Evolutionary conservation across 2,888 invertebrate species (phyloP).

Genomic region (Eupeodes luniger): DNA sequence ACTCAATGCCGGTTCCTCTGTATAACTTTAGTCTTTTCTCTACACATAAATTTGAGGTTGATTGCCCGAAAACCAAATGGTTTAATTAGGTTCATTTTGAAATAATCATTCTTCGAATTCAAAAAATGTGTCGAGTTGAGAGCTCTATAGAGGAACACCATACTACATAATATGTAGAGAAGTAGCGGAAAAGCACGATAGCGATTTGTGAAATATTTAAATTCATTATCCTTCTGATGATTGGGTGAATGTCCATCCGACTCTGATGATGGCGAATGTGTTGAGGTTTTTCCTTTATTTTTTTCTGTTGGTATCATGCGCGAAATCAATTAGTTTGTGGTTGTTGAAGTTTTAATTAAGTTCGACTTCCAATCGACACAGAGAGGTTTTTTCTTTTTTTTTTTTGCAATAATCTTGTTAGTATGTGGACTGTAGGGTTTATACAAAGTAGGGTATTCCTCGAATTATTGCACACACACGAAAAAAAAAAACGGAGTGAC

Average conservation of each 20-base stretch:
- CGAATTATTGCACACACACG: slow-evolving; percentile 3
- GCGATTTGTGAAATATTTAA: slow-evolving; percentile 49
- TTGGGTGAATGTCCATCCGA: not conserved
- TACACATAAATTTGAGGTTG: not conserved
- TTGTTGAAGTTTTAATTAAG: slow-evolving; percentile 51
- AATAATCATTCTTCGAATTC: slow-evolving; percentile 39
- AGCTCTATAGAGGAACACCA: too few relatives aligned
- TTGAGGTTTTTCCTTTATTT: slow-evolving; percentile 2
- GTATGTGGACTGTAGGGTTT: not conserved
- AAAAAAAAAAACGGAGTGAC: not conserved
- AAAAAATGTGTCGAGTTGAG: not conserved
- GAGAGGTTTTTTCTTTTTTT: not conserved
- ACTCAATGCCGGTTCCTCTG: too few relatives aligned
- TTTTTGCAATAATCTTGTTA: slow-evolving; percentile 3
- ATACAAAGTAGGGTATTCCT: not conserved
- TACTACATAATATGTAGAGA: not conserved
- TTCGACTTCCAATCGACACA: slow-evolving; percentile 17
- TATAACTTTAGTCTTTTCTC: slow-evolving; percentile 3
- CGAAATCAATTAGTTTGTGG: slow-evolving; percentile 60
- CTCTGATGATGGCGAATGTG: not conserved
- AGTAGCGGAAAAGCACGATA: not conserved
- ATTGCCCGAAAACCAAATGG: slow-evolving; percentile 34
- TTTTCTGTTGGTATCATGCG: slow-evolving; percentile 38
- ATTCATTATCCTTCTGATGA: slow-evolving; percentile 32
- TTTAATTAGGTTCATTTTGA: slow-evolving; percentile 60